phyloP scores from a whole-genome alignment of 2,888 invertebrate species.

The Polydrusus tereticollis region DNA sequence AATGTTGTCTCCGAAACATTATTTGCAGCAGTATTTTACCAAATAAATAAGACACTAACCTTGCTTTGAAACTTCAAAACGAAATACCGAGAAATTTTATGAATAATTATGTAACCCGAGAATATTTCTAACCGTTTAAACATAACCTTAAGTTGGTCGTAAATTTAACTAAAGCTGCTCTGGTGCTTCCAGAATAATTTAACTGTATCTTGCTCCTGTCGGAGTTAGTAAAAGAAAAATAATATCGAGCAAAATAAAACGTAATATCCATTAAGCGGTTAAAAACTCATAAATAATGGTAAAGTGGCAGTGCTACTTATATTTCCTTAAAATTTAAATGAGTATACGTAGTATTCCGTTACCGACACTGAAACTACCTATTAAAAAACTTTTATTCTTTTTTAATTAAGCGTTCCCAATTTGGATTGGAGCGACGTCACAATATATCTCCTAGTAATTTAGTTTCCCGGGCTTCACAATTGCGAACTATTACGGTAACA shows the following conservation, averaged over 20 bases:
- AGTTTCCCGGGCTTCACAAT: slow-evolving; percentile 42
- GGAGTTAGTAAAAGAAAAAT: background rate
- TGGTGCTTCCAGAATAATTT: background rate
- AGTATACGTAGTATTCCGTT: background rate
- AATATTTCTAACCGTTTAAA: background rate
- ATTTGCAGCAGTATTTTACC: background rate
- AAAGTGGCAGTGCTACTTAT: slow-evolving; percentile 1
- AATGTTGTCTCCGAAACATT: background rate
- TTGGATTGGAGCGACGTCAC: slow-evolving; percentile 30
- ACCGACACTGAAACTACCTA: slow-evolving; percentile 23
- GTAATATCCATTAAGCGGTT: slow-evolving; percentile 7
- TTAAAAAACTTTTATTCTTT: slow-evolving; percentile 22
- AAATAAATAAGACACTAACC: background rate
- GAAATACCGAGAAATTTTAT: background rate
- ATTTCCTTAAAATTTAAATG: slow-evolving; percentile 16
- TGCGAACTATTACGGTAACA: slow-evolving; percentile 47
- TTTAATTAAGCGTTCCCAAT: slow-evolving; percentile 40
- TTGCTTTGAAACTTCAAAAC: background rate
- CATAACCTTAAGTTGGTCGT: background rate
- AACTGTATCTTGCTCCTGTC: background rate
- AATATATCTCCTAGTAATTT: slow-evolving; percentile 45
- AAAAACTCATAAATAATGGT: slow-evolving; percentile 25
- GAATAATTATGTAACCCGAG: background rate
- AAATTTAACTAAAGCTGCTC: background rate
- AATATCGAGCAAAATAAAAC: slow-evolving; percentile 9